Percentiles rank a stretch among this genome's conserved stretches.
Evolutionary conservation across 2,113 vertebrate species (phyloP).

Genomic region (Microtus richardsoni): DNA sequence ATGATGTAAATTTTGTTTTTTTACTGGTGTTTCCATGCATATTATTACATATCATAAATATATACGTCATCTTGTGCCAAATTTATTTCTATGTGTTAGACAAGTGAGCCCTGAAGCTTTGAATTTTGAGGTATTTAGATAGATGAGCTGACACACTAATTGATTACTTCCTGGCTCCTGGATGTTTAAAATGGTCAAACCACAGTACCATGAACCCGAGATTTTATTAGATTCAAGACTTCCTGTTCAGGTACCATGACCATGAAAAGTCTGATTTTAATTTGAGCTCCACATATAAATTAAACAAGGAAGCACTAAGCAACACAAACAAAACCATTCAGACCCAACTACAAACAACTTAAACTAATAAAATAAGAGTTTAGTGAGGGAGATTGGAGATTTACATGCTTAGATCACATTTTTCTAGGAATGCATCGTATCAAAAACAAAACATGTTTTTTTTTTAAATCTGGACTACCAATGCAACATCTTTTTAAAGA

Average conservation of each 20-base stretch:
- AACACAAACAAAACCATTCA: not conserved
- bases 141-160: not conserved
- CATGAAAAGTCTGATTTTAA: conserved; percentile 11
- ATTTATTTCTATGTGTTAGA: not conserved
- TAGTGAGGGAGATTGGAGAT: not conserved
- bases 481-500: not conserved
- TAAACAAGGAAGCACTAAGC: conserved; percentile 16
- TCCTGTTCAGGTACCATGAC: not conserved
- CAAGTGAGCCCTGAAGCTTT: not conserved
- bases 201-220: not conserved
- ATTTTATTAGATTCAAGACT: conserved; percentile 16
- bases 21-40: not conserved
- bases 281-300: not conserved
- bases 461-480: not conserved
- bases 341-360: not conserved
- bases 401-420: not conserved
- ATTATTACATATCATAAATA: too few relatives aligned
- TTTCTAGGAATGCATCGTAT: not conserved
- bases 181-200: not conserved
- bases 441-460: not conserved
- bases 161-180: conserved; percentile 9
- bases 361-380: not conserved
- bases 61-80: not conserved
- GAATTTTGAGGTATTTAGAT: conserved; percentile 1
- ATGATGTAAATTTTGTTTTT: not conserved